Evolutionary conservation across 2,888 invertebrate species (phyloP), one percentile per base, ranked within the genome.

Genomic region (Dorcus parallelipipedus): DNA sequence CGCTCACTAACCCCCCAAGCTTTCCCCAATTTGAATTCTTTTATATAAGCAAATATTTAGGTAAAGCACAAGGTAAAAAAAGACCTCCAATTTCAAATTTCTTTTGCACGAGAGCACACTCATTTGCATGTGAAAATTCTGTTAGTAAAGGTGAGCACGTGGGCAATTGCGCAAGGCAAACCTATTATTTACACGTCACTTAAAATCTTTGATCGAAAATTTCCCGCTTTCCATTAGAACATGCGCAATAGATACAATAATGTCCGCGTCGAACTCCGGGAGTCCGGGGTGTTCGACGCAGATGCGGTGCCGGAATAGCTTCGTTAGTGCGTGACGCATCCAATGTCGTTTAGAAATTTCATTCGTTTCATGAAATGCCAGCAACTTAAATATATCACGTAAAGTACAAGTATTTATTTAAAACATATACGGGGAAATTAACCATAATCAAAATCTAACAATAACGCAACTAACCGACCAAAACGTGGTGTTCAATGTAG

Each of bases 301-400:
- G 56, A 52, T 59, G 54, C 57, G 54, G 59, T 51, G 55, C 45
- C 54, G 54, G 53, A 50, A 52, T 52, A 59, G 58, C 61, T 62
- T 60, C 58, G 61, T 60, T 61, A 61, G 66, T 65, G 65, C 62
- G 61, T 62, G 59, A 62, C 60, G 62, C 64, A 65, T 65, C 56
- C 58, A 61, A 64, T 61, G 56, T 55, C 57, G 56, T 61, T 63
- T 61, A 47, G 58, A 56, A 45, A 58, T 50, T 62, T 43, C 54
- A 43, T 55, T 49, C 54, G 49, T 38, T 50, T 43, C 42, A 56
- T 53, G 56, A 59, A 56, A 63, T 58, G 58, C 51, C 45, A 52
- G 60, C 42, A 52, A 54, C 39, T 49, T 52, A 54, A 59, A 54
- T 56, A 62, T 58, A 52, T 59, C 45, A 59, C 47, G 47, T 60